A percentile compares a stretch with the other conserved stretches of the same genome.
These are phyloP conservation scores for Triops longicaudatus DNA, from an alignment of 1,140 invertebrate genomes.

Conservation along the genomic window DNA sequence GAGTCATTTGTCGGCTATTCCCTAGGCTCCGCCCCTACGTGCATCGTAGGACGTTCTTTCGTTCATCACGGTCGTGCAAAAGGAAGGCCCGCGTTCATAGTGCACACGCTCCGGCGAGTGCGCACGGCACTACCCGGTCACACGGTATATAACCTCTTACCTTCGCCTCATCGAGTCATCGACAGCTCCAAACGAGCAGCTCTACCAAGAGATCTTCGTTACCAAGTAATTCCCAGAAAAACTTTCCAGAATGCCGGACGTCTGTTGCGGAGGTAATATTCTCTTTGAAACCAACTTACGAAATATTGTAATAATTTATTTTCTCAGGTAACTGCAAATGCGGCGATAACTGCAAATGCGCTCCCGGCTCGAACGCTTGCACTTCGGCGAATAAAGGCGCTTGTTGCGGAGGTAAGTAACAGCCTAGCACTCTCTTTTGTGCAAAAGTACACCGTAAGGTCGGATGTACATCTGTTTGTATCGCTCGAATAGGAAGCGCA, in stretches of 20 bases:
- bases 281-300: neutral
- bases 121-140: neutral
- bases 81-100: neutral
- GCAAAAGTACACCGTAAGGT: too few species aligned
- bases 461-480: too few species aligned
- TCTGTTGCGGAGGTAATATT: neutral
- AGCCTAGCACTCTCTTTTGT: too few species aligned
- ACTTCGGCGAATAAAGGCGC: neutral
- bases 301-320: neutral
- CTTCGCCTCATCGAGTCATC: neutral
- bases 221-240: neutral
- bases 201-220: neutral
- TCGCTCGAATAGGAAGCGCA: neutral
- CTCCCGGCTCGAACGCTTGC: neutral
- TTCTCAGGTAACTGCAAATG: neutral
- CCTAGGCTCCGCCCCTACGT: neutral
- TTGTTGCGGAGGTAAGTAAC: neutral
- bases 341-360: constrained; percentile 9
- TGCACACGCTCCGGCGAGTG: neutral
- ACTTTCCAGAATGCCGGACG: neutral
- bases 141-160: neutral
- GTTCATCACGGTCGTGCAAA: neutral
- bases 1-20: too few species aligned
- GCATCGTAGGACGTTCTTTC: neutral
- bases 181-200: neutral